Percentiles rank a stretch among this genome's conserved stretches.
phyloP scores from a whole-genome alignment of 2,113 vertebrate genomes.

The Semnornis frantzii region DNA sequence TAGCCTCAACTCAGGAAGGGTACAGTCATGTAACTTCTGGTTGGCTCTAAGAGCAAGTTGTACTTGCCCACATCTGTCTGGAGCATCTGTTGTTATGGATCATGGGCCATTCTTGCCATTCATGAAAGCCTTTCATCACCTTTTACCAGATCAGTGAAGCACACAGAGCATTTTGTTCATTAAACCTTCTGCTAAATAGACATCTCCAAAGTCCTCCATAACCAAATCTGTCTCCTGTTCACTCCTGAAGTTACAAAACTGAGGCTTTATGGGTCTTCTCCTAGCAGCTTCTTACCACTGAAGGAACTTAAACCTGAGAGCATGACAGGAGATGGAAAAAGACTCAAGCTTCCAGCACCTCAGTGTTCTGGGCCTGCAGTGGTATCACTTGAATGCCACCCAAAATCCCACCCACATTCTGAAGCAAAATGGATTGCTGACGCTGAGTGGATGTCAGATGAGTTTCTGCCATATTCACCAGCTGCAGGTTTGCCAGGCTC shows the following conservation, averaged over 20 bases:
- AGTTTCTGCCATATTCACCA: background rate
- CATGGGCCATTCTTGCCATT: background rate
- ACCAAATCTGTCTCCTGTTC: background rate
- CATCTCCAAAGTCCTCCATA: background rate
- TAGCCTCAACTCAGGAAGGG: background rate
- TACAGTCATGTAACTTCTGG: background rate
- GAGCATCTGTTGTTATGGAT: rapidly evolving
- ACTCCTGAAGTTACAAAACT: background rate
- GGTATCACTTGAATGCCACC: background rate
- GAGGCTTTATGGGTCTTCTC: background rate
- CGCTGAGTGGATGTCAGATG: background rate
- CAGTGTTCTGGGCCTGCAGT: background rate
- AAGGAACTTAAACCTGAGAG: background rate
- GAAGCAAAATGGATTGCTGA: background rate
- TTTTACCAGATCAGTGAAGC: background rate
- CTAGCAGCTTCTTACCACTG: background rate
- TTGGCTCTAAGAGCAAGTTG: background rate
- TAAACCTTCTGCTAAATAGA: background rate
- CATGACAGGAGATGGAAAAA: background rate
- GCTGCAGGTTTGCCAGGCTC: background rate
- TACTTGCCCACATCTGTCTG: background rate
- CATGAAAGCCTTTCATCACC: background rate
- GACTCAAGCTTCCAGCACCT: background rate
- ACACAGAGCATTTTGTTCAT: background rate
- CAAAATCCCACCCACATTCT: background rate